These are phyloP conservation scores for Hylaeus anthracinus DNA, from an alignment of 1,140 invertebrate species.

Conservation along the genomic window DNA sequence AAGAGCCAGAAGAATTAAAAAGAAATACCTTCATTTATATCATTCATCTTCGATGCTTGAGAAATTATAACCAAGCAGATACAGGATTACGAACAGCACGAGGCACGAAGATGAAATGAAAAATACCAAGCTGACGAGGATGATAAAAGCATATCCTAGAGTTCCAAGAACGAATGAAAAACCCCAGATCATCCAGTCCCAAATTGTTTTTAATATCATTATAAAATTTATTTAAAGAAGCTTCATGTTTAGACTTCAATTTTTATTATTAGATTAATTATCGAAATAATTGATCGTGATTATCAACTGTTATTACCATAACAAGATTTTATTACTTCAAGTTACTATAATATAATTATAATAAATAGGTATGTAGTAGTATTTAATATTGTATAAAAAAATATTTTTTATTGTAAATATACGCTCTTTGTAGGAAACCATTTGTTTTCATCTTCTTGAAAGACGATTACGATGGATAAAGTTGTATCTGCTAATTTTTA, in stretches of 20 bases:
- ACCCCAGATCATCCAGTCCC: conserved; percentile 40
- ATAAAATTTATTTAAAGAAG: conserved; percentile 12
- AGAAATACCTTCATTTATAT: conserved; percentile 26
- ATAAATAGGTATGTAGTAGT: background rate
- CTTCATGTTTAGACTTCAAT: background rate
- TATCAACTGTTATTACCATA: conserved; percentile 23
- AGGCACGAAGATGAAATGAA: background rate
- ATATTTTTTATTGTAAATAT: background rate
- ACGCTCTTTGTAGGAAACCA: background rate
- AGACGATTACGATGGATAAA: too few relatives aligned
- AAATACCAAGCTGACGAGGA: conserved; percentile 30
- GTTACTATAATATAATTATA: background rate
- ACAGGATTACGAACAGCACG: conserved; percentile 39
- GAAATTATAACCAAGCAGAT: conserved; percentile 28
- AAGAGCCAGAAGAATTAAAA: background rate
- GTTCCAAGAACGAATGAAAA: conserved; percentile 40
- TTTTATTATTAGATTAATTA: background rate
- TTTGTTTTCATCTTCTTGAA: background rate
- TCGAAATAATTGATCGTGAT: background rate
- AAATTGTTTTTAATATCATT: conserved; percentile 34
- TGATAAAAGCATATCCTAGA: conserved; percentile 32
- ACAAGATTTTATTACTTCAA: background rate
- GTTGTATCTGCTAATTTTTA: too few relatives aligned
- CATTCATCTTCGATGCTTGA: conserved; percentile 6
- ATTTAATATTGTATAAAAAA: background rate